Conservation (phyloP, 2,888 invertebrate species). For the Polyommatus icarus region DNA sequence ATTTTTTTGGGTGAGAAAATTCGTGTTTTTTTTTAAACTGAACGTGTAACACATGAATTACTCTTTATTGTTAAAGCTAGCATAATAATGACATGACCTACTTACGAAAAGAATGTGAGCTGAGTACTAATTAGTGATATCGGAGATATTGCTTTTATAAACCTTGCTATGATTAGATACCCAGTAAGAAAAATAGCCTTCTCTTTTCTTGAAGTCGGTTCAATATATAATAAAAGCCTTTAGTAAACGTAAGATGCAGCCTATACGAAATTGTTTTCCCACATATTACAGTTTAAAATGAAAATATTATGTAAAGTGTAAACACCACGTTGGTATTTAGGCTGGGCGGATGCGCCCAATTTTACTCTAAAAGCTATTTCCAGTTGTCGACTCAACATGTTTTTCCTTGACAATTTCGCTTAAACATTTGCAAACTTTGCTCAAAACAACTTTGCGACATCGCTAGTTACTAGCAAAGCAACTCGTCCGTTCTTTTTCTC, state of each 20-base stretch:
- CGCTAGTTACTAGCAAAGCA: conserved; percentile 2
- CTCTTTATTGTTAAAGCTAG: too few relatives aligned
- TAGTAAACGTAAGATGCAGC: background rate
- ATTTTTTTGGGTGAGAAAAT: background rate
- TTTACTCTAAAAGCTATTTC: conserved; percentile 2
- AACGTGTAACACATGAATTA: too few relatives aligned
- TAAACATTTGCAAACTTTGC: conserved; percentile 10
- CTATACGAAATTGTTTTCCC: background rate
- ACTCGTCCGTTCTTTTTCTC: background rate
- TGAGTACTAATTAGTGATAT: too few relatives aligned
- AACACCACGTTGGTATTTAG: conserved; percentile 26
- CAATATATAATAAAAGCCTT: too few relatives aligned
- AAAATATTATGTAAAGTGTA: conserved; percentile 17
- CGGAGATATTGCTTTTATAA: too few relatives aligned
- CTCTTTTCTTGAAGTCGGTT: too few relatives aligned
- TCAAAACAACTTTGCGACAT: conserved; percentile 4
- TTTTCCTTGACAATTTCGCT: conserved; percentile 13
- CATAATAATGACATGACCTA: too few relatives aligned
- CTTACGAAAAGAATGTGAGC: too few relatives aligned
- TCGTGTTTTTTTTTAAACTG: too few relatives aligned
- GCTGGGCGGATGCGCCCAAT: conserved; percentile 9
- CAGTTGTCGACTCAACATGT: conserved; percentile 14
- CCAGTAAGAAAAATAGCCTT: too few relatives aligned
- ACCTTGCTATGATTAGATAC: too few relatives aligned
- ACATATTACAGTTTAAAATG: conserved; percentile 9